These are phyloP conservation scores for Lanius collurio DNA, from an alignment of 2,113 vertebrate species.

Conservation along the genomic window DNA sequence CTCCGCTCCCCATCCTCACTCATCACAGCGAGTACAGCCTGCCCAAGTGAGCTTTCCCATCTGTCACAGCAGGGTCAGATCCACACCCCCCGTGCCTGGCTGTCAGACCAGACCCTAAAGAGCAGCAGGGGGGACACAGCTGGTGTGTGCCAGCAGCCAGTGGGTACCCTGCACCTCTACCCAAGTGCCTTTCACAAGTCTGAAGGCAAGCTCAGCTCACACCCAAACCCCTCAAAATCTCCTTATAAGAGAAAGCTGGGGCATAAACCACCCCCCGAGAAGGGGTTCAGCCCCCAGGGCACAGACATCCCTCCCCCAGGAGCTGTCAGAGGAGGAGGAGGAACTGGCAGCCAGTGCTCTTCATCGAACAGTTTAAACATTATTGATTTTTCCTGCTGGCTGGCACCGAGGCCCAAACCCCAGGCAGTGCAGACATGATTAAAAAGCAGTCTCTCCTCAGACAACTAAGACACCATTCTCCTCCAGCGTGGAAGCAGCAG, in stretches of 20 bases:
- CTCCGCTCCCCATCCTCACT: neutral
- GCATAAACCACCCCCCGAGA: fast-evolving
- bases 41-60: neutral
- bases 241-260: neutral
- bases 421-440: constrained; percentile 32
- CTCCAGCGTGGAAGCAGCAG: neutral
- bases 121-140: neutral
- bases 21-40: neutral
- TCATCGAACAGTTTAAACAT: constrained; percentile 50
- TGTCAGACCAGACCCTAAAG: fast-evolving
- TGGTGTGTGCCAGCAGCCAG: fast-evolving
- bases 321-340: neutral
- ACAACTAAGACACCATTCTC: neutral
- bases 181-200: fast-evolving
- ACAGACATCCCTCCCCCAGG: neutral
- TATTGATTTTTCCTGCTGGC: constrained; percentile 42
- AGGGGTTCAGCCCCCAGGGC: neutral
- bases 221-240: neutral
- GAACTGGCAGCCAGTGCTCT: neutral
- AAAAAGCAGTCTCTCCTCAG: constrained; percentile 19
- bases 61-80: neutral
- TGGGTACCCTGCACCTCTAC: fast-evolving
- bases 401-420: constrained; percentile 18
- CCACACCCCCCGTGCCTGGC: fast-evolving
- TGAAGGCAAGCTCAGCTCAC: neutral